A percentile compares a stretch with the other conserved stretches of the same genome.
These are phyloP conservation scores for Loris lydekkerianus DNA, from an alignment of 2,797 vertebrate genomes.

Conservation along the genomic window DNA sequence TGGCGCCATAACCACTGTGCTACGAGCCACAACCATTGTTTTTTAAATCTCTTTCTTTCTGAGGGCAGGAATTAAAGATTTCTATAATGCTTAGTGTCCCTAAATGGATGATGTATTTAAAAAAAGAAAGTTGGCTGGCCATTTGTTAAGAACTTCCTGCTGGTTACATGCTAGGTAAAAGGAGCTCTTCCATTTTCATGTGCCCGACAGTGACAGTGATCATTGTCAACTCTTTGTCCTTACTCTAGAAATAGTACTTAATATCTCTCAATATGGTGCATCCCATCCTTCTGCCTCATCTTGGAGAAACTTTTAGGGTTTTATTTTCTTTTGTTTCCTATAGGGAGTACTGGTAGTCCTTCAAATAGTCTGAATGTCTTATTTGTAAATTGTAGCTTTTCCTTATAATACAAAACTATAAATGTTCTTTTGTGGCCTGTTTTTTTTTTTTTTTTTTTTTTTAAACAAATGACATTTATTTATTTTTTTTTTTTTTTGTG, in stretches of 20 bases:
- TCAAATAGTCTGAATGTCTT: background rate
- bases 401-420: background rate
- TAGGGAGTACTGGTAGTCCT: background rate
- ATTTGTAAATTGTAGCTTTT: background rate
- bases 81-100: background rate
- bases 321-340: constrained; percentile 7
- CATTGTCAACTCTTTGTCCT: background rate
- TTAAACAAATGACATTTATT: background rate
- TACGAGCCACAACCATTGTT: background rate
- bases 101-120: background rate
- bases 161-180: background rate
- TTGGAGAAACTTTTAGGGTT: background rate
- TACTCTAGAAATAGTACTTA: background rate
- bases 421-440: background rate
- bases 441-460: background rate
- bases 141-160: constrained; percentile 32
- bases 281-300: background rate
- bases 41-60: background rate
- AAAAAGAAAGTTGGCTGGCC: background rate
- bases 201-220: background rate
- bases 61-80: background rate
- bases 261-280: background rate
- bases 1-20: too few relatives aligned
- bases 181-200: background rate
- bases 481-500: background rate